Conservation (phyloP, 2,888 invertebrate species). For the Heliconius hortense region DNA sequence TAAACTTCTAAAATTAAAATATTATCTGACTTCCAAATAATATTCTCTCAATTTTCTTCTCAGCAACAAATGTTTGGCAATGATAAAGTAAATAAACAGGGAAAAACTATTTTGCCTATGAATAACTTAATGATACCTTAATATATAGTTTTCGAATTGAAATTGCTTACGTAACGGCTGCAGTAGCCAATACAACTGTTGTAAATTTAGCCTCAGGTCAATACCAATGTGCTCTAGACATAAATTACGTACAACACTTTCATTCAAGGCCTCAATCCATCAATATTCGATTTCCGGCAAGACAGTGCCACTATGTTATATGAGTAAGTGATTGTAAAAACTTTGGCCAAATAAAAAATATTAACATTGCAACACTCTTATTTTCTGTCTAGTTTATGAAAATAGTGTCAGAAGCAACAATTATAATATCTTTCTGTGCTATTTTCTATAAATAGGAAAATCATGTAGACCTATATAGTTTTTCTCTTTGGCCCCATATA, state of each 20-base stretch:
- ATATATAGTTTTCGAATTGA: not conserved
- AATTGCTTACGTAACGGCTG: not conserved
- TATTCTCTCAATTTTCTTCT: not conserved
- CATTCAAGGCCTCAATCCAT: not conserved
- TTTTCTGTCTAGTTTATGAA: not conserved
- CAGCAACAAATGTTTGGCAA: not conserved
- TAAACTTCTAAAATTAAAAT: not conserved
- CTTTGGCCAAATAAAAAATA: not conserved
- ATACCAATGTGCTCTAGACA: not conserved
- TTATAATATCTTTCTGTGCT: too few relatives aligned
- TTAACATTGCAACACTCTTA: not conserved
- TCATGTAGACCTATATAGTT: not conserved
- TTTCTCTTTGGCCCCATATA: not conserved
- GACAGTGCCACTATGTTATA: not conserved
- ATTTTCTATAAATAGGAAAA: too few relatives aligned
- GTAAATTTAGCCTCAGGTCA: not conserved
- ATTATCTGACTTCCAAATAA: not conserved
- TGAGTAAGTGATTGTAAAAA: not conserved
- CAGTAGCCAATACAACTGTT: not conserved
- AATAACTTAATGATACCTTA: not conserved
- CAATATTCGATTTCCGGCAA: not conserved
- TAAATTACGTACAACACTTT: not conserved
- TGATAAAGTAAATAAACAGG: too few relatives aligned
- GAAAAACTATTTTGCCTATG: too few relatives aligned
- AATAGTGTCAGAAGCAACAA: not conserved